phyloP scores from a whole-genome alignment of 2,797 vertebrate species.

The Muscicapa comitata region DNA sequence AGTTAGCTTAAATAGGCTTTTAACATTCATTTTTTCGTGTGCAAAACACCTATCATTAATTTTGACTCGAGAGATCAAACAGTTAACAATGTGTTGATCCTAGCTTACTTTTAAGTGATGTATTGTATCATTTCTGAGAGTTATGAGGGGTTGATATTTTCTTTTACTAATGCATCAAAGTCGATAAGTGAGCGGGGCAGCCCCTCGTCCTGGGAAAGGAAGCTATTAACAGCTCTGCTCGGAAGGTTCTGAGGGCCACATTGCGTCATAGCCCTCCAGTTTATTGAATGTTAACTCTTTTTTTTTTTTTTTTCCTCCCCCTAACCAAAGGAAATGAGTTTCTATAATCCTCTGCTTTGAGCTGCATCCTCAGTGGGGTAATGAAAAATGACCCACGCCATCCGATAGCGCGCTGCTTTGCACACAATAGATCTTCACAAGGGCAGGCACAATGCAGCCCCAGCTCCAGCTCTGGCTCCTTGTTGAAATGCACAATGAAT shows the following conservation, averaged over 20 bases:
- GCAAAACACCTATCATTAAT: slow-evolving; percentile 77
- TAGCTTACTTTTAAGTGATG: slow-evolving; percentile 74
- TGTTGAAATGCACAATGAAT: slow-evolving; percentile 25
- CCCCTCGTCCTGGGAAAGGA: slow-evolving; percentile 70
- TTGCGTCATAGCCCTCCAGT: slow-evolving; percentile 57
- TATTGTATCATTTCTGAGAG: slow-evolving; percentile 72
- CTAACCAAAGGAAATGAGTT: slow-evolving; percentile 72
- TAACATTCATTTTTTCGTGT: slow-evolving; percentile 70
- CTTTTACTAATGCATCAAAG: slow-evolving; percentile 69
- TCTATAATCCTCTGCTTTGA: slow-evolving; percentile 69
- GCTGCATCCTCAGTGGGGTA: slow-evolving; percentile 61
- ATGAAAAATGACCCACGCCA: slow-evolving; percentile 64
- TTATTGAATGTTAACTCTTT: slow-evolving; percentile 69
- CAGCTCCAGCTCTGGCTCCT: not conserved
- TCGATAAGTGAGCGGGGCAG: slow-evolving; percentile 50
- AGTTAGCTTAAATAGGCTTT: slow-evolving; percentile 76
- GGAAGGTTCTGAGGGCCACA: slow-evolving; percentile 50
- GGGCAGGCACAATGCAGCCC: not conserved
- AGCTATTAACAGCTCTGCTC: slow-evolving; percentile 74
- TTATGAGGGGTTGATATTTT: slow-evolving; percentile 68
- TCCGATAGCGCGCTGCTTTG: slow-evolving; percentile 44
- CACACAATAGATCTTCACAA: slow-evolving; percentile 64
- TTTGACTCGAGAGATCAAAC: slow-evolving; percentile 77
- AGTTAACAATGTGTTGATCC: slow-evolving; percentile 83
- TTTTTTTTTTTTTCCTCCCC: not conserved